Evolutionary conservation across 2,888 invertebrate species (phyloP).

Genomic region (Himalopsyche anomala): DNA sequence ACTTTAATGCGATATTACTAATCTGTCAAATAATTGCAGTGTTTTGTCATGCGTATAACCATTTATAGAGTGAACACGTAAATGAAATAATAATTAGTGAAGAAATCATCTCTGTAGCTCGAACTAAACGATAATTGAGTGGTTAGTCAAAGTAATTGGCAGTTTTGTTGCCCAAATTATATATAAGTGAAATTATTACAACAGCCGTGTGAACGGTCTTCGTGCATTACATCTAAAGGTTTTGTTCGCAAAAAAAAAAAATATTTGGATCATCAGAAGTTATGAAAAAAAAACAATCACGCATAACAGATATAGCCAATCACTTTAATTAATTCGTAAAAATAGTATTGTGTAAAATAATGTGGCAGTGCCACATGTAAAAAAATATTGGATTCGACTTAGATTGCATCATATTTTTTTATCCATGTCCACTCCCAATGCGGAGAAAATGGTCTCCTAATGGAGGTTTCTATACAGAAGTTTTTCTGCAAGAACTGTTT

Average conservation of each 20-base stretch:
- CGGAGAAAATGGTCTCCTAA: no score
- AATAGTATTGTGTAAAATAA: no score
- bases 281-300: constrained; percentile 17
- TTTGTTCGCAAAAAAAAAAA: neutral
- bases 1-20: neutral
- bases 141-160: neutral
- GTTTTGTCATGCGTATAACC: neutral
- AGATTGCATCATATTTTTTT: no score
- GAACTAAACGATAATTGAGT: neutral
- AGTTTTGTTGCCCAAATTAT: neutral
- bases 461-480: no score
- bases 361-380: no score
- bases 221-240: neutral
- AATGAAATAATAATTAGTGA: neutral
- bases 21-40: neutral
- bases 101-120: neutral
- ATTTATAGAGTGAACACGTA: neutral
- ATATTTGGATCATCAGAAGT: neutral
- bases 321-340: neutral
- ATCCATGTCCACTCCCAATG: no score
- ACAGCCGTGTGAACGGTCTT: neutral
- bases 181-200: constrained; percentile 4
- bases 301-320: neutral
- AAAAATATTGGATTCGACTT: no score
- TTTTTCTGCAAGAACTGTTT: no score